A percentile compares a stretch with the other conserved stretches of the same genome.
phyloP scores from a whole-genome alignment of 2,888 invertebrate species.

The Nomada lathburiana region DNA sequence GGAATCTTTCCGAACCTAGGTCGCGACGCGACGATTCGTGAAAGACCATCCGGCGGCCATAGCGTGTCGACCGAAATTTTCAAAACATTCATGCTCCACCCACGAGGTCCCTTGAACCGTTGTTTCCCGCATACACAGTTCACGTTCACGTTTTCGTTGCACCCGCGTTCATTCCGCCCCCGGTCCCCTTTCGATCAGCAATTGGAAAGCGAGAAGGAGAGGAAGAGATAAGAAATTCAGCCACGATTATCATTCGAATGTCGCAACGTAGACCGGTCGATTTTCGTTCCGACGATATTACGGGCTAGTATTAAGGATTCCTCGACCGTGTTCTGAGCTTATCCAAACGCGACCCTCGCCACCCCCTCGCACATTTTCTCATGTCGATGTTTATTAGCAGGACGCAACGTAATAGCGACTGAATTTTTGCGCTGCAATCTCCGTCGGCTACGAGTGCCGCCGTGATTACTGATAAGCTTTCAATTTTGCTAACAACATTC shows the following conservation, averaged over 20 bases:
- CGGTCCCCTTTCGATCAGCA: constrained; percentile 1
- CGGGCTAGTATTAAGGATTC: constrained; percentile 42
- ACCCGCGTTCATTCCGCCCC: background rate
- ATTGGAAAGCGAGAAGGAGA: constrained; percentile 41
- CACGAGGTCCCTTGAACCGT: background rate
- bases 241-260: constrained; percentile 59
- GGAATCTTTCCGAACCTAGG: background rate
- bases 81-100: background rate
- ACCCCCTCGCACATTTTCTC: constrained; percentile 40
- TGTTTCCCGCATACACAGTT: background rate
- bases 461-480: constrained; percentile 49
- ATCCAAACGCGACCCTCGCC: constrained; percentile 32
- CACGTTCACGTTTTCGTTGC: constrained; percentile 2
- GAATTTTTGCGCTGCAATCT: constrained; percentile 45
- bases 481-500: constrained; percentile 46
- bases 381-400: constrained; percentile 53
- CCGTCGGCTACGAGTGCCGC: background rate
- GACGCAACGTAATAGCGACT: constrained; percentile 41
- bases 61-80: background rate
- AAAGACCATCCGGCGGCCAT: background rate
- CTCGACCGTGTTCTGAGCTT: constrained; percentile 25
- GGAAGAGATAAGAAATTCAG: constrained; percentile 39
- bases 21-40: too few relatives aligned
- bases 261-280: constrained; percentile 37
- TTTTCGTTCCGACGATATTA: constrained; percentile 51